Percentiles rank a stretch among this genome's conserved stretches.
phyloP scores from a whole-genome alignment of 2,888 invertebrate species.

The Podotricha telesiphe region DNA sequence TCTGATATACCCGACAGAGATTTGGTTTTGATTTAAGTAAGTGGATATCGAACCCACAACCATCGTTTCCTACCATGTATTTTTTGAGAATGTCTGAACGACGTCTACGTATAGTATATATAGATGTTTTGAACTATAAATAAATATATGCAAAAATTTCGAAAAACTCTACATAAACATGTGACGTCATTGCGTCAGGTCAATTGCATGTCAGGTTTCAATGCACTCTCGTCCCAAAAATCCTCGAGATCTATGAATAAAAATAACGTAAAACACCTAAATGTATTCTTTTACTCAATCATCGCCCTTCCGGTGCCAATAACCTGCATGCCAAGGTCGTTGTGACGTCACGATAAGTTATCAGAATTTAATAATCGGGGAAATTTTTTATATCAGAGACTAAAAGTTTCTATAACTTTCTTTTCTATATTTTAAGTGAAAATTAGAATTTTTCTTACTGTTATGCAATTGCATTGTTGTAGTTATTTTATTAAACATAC shows the following conservation, averaged over 20 bases:
- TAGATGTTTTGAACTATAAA: not conserved
- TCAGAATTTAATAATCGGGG: slow-evolving; percentile 42
- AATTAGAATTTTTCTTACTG: not conserved
- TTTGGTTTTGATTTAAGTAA: too few species aligned
- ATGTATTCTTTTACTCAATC: slow-evolving; percentile 28
- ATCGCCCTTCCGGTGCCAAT: slow-evolving; percentile 44
- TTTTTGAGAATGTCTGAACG: not conserved
- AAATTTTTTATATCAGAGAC: slow-evolving; percentile 29
- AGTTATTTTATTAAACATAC: too few species aligned
- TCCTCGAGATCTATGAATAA: slow-evolving; percentile 34
- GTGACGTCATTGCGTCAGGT: slow-evolving; percentile 22
- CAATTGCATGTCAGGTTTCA: slow-evolving; percentile 28
- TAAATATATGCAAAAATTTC: not conserved
- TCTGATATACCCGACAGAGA: too few species aligned
- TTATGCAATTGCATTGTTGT: not conserved
- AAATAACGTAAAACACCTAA: slow-evolving; percentile 32
- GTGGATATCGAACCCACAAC: too few species aligned
- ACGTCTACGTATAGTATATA: not conserved
- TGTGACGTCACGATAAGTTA: slow-evolving; percentile 47
- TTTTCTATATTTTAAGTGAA: not conserved
- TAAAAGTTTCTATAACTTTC: slow-evolving; percentile 29
- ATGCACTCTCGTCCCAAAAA: slow-evolving; percentile 31
- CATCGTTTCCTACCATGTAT: too few species aligned
- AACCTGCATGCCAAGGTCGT: slow-evolving; percentile 53
- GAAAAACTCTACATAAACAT: not conserved